Percentiles rank a stretch among this genome's conserved stretches.
phyloP scores from a whole-genome alignment of 1,140 invertebrate species.

The Medauroidea extradentata region DNA sequence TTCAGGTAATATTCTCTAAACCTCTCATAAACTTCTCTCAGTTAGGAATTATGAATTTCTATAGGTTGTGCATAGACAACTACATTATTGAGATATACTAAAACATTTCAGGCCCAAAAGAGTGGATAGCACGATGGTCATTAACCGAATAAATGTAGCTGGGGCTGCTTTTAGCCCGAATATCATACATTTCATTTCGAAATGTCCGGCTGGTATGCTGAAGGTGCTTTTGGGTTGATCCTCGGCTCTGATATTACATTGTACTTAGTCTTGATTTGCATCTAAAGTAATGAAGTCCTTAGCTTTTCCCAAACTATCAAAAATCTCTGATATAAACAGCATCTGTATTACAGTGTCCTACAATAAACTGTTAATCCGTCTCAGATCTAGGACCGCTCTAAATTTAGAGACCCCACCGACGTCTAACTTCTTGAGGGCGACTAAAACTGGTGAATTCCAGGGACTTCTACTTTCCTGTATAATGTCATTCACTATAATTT shows the following conservation, averaged over 20 bases:
- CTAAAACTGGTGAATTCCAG: no score
- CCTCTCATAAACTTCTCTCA: slow-evolving; percentile 37
- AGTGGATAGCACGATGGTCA: slow-evolving; percentile 35
- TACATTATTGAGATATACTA: slow-evolving; percentile 45
- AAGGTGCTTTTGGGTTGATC: slow-evolving; percentile 47
- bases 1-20: slow-evolving; percentile 40
- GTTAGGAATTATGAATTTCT: slow-evolving; percentile 30
- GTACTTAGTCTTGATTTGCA: slow-evolving; percentile 46
- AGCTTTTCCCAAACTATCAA: slow-evolving; percentile 40
- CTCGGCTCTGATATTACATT: slow-evolving; percentile 40
- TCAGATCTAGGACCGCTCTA: no score
- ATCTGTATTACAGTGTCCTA: no score
- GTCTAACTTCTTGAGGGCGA: no score
- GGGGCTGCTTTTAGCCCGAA: slow-evolving; percentile 33
- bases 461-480: no score
- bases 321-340: slow-evolving; percentile 12
- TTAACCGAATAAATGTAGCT: slow-evolving; percentile 29
- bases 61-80: slow-evolving; percentile 37
- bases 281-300: slow-evolving; percentile 44
- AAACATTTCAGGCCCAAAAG: slow-evolving; percentile 29
- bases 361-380: no score
- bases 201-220: slow-evolving; percentile 34
- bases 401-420: no score
- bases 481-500: no score
- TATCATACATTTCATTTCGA: slow-evolving; percentile 35